Base-by-base conservation (phyloP, 2,888 invertebrate genomes). In the Drepana falcataria region DNA sequence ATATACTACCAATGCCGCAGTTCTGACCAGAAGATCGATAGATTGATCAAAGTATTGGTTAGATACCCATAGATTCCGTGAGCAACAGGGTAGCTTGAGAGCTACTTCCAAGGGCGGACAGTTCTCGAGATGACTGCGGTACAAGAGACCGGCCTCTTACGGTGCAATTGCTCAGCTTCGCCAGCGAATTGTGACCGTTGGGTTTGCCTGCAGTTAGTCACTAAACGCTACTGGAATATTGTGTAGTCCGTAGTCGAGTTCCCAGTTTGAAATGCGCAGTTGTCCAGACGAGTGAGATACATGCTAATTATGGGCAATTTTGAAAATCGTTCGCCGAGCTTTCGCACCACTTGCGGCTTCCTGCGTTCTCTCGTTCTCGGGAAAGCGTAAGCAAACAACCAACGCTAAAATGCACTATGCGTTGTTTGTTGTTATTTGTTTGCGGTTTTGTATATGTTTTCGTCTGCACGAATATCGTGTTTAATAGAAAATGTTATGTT, bases 201-300 rank as follows among this genome's bases (percentile, higher is more conserved):
- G 85, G 83, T 79, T 84, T 79, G 78, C 72, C 75, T 79, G 78
- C 88, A 89, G 90, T 89, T 90, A 88, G 80, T 80, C 75, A 70
- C 86, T 90, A 89, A 89, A 90, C 79, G 91, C 91, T 91, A 91
- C 91, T 86, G 91, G 86, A 89, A 87, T 89, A 86, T 79, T 75
- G 75, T 81, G 78, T 78, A 82, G 81, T 80, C 86, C 83, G 86
- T 87, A 86, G 87, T 87, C 81, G 82, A 68, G 73, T 78, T 83
- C 81, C 81, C 85, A 81, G 75, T 83, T 83, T 82, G 21, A 86
- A 87, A 86, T 79, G 86, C 75, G 83, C 81, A 83, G 77, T 83
- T 79, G 80, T 81, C 81, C 81, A 73, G 76, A 75, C 83, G 79
- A 87, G 81, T 84, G 82, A 86, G 86, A 88, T 87, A 85, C 87